Conservation (phyloP, 2,888 invertebrate genomes). For the Lypha dubia region DNA sequence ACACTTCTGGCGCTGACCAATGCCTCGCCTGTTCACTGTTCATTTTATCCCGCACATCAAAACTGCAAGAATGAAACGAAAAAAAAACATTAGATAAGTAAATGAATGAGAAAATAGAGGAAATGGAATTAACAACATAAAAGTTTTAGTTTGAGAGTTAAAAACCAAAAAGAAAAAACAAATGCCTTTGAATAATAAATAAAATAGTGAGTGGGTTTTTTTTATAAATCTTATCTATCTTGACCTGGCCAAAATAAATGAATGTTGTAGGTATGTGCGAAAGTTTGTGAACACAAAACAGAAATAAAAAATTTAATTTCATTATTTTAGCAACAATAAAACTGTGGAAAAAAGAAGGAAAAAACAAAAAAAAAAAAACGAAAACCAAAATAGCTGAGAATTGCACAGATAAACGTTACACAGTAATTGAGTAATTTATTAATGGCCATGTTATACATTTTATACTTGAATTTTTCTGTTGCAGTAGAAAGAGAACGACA, state of each 20-base stretch:
- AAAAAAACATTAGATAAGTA: slow-evolving; percentile 12
- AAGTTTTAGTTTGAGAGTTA: background rate
- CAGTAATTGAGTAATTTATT: slow-evolving; percentile 69
- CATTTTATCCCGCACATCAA: slow-evolving; percentile 93
- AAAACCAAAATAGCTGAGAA: slow-evolving; percentile 61
- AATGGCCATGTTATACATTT: slow-evolving; percentile 57
- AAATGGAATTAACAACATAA: slow-evolving; percentile 15
- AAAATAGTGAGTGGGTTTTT: background rate
- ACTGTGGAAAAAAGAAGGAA: background rate
- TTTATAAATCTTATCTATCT: slow-evolving; percentile 10
- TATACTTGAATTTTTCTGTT: slow-evolving; percentile 16
- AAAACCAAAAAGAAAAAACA: background rate
- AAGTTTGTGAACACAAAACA: background rate
- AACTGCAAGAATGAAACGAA: slow-evolving; percentile 85
- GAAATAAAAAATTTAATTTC: slow-evolving; percentile 28
- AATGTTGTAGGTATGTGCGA: slow-evolving; percentile 4
- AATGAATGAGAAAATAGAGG: slow-evolving; percentile 18
- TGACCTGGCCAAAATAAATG: slow-evolving; percentile 50
- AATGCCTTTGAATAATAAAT: slow-evolving; percentile 17
- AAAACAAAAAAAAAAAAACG: slow-evolving; percentile 5
- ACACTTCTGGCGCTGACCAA: slow-evolving; percentile 93
- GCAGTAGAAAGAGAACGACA: background rate
- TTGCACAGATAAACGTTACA: slow-evolving; percentile 66
- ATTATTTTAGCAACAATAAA: slow-evolving; percentile 32
- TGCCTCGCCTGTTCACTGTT: slow-evolving; percentile 89